phyloP scores from a whole-genome alignment of 2,888 invertebrate genomes.

The Eulithis prunata region DNA sequence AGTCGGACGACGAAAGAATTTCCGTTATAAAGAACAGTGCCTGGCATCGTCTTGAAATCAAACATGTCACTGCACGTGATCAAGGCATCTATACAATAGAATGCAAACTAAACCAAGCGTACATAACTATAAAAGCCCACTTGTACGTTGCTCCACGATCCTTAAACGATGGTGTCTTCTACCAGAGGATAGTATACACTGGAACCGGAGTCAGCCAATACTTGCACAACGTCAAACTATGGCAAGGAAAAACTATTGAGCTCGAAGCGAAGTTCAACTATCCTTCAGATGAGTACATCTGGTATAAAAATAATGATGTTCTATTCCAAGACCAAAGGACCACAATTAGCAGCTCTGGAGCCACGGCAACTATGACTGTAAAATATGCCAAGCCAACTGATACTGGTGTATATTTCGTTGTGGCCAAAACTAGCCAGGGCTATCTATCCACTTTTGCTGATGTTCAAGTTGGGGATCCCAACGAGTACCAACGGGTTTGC shows the following conservation, averaged over 20 bases:
- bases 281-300: conserved; percentile 32
- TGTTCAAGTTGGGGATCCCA: conserved; percentile 41
- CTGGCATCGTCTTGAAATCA: conserved; percentile 46
- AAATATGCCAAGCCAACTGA: conserved; percentile 42
- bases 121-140: conserved; percentile 42
- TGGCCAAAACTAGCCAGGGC: conserved; percentile 43
- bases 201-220: conserved; percentile 32
- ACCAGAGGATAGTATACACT: conserved; percentile 17
- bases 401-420: conserved; percentile 49
- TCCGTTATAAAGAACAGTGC: conserved; percentile 35
- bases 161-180: conserved; percentile 18
- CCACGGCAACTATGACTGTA: conserved; percentile 35
- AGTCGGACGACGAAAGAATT: conserved; percentile 37
- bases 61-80: conserved; percentile 38
- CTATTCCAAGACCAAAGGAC: conserved; percentile 38
- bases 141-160: conserved; percentile 41
- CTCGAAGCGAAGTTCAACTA: conserved; percentile 40
- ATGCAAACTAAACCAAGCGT: conserved; percentile 30
- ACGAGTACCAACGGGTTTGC: conserved; percentile 22
- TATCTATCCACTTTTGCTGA: conserved; percentile 46
- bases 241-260: conserved; percentile 40
- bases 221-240: conserved; percentile 39
- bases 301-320: conserved; percentile 47
- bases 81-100: conserved; percentile 48
- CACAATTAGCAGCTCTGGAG: conserved; percentile 33